Evolutionary conservation across 2,888 invertebrate species (phyloP).

Genomic region (Conomelus anceps): DNA sequence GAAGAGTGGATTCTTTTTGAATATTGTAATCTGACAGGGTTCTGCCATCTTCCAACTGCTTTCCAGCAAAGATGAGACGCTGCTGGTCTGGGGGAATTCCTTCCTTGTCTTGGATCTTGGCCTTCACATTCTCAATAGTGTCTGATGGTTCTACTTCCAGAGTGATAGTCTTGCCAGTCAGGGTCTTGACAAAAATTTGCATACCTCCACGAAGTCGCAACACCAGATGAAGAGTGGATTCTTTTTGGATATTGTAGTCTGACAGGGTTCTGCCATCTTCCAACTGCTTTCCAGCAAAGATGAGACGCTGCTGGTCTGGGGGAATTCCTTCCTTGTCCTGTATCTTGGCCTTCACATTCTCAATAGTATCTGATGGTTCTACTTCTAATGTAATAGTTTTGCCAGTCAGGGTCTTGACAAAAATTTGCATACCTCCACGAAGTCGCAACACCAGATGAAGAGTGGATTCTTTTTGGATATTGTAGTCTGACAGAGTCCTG

Average conservation of each 20-base stretch:
- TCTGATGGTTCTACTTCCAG: slow-evolving; percentile 51
- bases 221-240: slow-evolving; percentile 52
- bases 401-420: slow-evolving; percentile 46
- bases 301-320: slow-evolving; percentile 54
- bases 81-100: slow-evolving; percentile 57
- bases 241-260: slow-evolving; percentile 58
- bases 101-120: slow-evolving; percentile 52
- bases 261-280: slow-evolving; percentile 55
- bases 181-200: slow-evolving; percentile 50
- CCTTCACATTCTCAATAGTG: slow-evolving; percentile 58
- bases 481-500: slow-evolving; percentile 50
- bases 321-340: slow-evolving; percentile 56
- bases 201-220: slow-evolving; percentile 47
- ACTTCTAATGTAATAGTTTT: slow-evolving; percentile 47
- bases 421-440: slow-evolving; percentile 56
- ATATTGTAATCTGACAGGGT: slow-evolving; percentile 56
- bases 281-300: slow-evolving; percentile 55
- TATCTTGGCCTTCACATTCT: slow-evolving; percentile 53
- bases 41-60: slow-evolving; percentile 54
- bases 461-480: slow-evolving; percentile 53
- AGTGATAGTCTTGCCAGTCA: slow-evolving; percentile 47
- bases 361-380: slow-evolving; percentile 54
- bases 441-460: slow-evolving; percentile 51
- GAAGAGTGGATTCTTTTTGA: slow-evolving; percentile 54
- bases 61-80: too few relatives aligned